Conservation (phyloP, 2,797 vertebrate species). For the Jordanella pulchra region DNA sequence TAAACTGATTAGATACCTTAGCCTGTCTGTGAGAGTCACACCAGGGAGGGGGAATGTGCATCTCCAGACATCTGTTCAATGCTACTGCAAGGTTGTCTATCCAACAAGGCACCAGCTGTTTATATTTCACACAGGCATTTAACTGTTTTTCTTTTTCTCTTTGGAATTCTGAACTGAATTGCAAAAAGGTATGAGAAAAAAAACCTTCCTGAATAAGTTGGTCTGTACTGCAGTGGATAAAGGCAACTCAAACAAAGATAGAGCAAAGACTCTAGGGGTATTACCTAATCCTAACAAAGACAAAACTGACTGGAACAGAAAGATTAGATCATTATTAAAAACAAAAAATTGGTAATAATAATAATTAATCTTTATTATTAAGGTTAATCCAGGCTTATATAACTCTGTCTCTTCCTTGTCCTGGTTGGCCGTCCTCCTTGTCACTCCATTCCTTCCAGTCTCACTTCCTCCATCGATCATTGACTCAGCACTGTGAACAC, state of each 20-base stretch:
- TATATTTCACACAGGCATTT: neutral
- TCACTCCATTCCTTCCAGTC: too few relatives aligned
- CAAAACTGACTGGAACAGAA: neutral
- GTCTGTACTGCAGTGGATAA: neutral
- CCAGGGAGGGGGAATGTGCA: neutral
- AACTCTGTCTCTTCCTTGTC: too few relatives aligned
- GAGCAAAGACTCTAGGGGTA: neutral
- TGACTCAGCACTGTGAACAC: too few relatives aligned
- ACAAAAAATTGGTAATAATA: neutral
- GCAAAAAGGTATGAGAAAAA: neutral
- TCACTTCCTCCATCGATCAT: too few relatives aligned
- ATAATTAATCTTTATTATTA: neutral
- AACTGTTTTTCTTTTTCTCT: neutral
- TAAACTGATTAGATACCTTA: neutral
- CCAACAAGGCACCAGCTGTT: neutral
- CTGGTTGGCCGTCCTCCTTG: too few relatives aligned
- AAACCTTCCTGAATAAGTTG: neutral
- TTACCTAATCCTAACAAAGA: neutral
- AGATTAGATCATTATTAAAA: neutral
- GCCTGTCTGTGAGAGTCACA: neutral
- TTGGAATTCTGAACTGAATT: neutral
- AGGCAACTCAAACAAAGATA: neutral
- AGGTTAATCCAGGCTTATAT: neutral
- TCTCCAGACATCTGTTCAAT: constrained; percentile 1
- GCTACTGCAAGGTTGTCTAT: neutral